These are phyloP conservation scores for Perodicticus potto DNA, from an alignment of 2,797 vertebrate genomes.

Conservation along the genomic window DNA sequence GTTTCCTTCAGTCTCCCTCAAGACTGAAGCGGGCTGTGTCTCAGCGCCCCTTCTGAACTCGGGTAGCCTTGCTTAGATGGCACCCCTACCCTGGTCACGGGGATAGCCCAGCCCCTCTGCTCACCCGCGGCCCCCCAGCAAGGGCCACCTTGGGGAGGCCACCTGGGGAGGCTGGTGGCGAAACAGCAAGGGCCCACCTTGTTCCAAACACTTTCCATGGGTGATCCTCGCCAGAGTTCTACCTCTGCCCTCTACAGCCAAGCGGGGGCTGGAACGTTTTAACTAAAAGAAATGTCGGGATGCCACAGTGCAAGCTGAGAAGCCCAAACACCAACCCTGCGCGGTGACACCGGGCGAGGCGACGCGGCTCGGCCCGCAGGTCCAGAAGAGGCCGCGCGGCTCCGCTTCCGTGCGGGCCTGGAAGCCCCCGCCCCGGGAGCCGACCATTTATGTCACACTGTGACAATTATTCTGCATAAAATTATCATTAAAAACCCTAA, in stretches of 20 bases:
- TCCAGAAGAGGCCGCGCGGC: neutral
- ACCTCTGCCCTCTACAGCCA: neutral
- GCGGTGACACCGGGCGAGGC: neutral
- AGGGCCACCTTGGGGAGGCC: neutral
- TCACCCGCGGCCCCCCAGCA: neutral
- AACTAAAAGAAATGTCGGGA: neutral
- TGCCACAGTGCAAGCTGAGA: neutral
- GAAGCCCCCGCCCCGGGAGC: conserved; percentile 72
- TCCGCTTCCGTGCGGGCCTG: neutral
- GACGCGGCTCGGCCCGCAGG: too few relatives aligned
- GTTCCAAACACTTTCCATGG: neutral
- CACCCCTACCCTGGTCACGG: neutral
- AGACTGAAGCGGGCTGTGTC: accelerated
- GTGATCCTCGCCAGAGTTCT: neutral
- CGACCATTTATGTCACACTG: conserved; percentile 82
- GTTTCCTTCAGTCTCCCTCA: neutral
- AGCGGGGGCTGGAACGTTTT: neutral
- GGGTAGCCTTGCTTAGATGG: neutral
- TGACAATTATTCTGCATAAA: conserved; percentile 86
- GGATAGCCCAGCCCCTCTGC: neutral
- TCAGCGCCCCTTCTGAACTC: neutral
- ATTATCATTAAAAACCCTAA: conserved; percentile 85
- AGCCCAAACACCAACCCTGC: accelerated
- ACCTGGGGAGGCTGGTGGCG: too few relatives aligned
- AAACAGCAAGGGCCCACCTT: neutral